Percentiles rank a stretch among this genome's conserved stretches.
Conservation (phyloP, 2,797 vertebrate genomes). For the Synanceia verrucosa region DNA sequence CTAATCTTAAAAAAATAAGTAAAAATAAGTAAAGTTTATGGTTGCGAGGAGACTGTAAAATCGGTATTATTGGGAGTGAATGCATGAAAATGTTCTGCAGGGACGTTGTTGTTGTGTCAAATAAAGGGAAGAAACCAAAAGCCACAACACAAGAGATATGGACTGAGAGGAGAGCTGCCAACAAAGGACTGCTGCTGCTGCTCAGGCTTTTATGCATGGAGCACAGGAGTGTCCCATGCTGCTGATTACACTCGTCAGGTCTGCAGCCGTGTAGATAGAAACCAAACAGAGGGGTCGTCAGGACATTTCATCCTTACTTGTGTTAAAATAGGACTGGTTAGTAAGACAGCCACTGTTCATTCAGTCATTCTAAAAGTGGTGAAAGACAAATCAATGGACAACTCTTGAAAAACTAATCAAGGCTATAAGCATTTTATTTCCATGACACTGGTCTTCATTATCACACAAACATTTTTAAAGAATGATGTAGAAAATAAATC, state of each 20-base stretch:
- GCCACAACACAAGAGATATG: not conserved
- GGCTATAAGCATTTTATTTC: not conserved
- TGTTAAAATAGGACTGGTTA: not conserved
- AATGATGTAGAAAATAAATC: not conserved
- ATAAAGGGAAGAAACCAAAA: not conserved
- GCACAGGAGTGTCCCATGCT: not conserved
- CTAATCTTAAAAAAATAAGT: too few species aligned
- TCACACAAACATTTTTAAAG: not conserved
- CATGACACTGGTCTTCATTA: not conserved
- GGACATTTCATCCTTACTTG: not conserved
- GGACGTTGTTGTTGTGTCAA: not conserved
- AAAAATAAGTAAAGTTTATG: not conserved
- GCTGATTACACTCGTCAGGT: not conserved
- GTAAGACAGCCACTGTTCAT: not conserved
- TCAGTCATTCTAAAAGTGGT: not conserved
- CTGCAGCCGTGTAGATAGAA: not conserved
- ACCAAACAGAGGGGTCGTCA: not conserved
- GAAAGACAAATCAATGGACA: not conserved
- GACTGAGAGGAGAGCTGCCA: not conserved
- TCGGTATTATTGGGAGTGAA: not conserved
- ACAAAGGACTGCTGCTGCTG: not conserved
- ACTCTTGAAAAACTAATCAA: not conserved
- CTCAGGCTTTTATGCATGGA: not conserved
- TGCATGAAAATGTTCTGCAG: not conserved
- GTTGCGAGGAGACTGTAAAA: not conserved